These are phyloP conservation scores for Ceyx cyanopectus DNA, from an alignment of 2,113 vertebrate species.

Conservation along the genomic window DNA sequence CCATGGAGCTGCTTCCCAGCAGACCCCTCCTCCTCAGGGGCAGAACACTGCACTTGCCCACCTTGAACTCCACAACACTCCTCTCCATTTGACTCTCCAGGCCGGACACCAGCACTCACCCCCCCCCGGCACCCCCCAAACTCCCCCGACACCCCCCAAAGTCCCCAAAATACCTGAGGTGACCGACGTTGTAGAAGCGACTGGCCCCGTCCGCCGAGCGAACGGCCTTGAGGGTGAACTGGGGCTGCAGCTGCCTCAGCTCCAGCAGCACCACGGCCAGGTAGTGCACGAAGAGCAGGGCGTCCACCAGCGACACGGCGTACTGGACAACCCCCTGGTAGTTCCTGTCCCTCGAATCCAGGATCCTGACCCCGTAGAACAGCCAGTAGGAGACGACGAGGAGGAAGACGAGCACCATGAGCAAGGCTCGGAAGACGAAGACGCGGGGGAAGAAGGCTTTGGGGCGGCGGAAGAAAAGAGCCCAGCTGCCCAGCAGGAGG, in stretches of 20 bases:
- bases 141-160: background rate
- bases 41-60: background rate
- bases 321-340: constrained; percentile 92
- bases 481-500: constrained; percentile 92
- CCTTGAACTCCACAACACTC: background rate
- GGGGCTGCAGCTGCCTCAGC: constrained; percentile 90
- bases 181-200: constrained; percentile 91
- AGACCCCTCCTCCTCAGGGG: too few species aligned
- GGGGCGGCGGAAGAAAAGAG: constrained; percentile 89
- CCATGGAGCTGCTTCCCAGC: background rate
- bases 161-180: constrained; percentile 81
- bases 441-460: constrained; percentile 88
- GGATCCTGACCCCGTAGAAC: constrained; percentile 89
- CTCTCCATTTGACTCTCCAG: background rate
- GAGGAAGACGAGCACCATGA: constrained; percentile 92
- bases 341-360: constrained; percentile 84
- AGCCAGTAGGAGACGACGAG: constrained; percentile 93
- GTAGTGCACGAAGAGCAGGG: constrained; percentile 92
- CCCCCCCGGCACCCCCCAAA: background rate
- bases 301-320: constrained; percentile 89
- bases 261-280: constrained; percentile 91
- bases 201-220: constrained; percentile 90
- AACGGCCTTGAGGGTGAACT: constrained; percentile 93
- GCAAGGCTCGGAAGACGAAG: constrained; percentile 88
- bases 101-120: background rate